Conservation (phyloP, 2,888 invertebrate genomes). For the Frankliniella fusca region DNA sequence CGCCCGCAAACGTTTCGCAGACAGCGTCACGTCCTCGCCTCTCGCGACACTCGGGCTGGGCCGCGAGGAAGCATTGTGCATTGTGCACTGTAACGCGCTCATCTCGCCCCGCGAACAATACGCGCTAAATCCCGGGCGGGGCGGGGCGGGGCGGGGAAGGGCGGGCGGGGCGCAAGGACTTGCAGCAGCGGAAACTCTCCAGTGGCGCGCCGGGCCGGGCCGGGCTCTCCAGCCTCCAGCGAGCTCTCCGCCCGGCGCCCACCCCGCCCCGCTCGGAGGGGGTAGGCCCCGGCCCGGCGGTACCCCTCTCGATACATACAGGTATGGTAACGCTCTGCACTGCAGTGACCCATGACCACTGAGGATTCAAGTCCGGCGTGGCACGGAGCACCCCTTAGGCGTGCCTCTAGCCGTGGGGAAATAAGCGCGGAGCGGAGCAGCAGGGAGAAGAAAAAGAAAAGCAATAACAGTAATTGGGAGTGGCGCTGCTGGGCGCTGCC, state of each 20-base stretch:
- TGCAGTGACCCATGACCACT: too few species aligned
- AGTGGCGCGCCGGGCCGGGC: not conserved
- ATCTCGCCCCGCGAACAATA: not conserved
- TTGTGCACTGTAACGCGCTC: not conserved
- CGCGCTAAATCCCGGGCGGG: not conserved
- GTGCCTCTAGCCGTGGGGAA: not conserved
- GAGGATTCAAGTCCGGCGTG: too few species aligned
- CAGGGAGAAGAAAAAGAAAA: not conserved
- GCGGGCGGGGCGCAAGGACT: not conserved
- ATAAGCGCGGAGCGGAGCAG: not conserved
- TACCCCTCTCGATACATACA: too few species aligned
- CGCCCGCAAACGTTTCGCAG: too few species aligned
- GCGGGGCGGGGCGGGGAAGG: not conserved
- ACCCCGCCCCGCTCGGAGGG: not conserved
- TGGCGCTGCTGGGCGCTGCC: not conserved
- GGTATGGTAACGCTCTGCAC: too few species aligned
- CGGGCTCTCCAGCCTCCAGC: not conserved
- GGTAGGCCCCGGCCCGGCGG: too few species aligned
- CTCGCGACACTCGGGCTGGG: too few species aligned
- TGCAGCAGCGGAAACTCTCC: not conserved
- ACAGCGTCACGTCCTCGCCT: too few species aligned
- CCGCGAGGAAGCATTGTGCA: constrained; percentile 20
- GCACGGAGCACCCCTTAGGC: not conserved
- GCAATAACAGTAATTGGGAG: not conserved
- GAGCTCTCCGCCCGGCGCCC: not conserved